These are phyloP conservation scores for Drosophila busckii DNA, from an alignment of 1,140 invertebrate genomes.

Conservation along the genomic window DNA sequence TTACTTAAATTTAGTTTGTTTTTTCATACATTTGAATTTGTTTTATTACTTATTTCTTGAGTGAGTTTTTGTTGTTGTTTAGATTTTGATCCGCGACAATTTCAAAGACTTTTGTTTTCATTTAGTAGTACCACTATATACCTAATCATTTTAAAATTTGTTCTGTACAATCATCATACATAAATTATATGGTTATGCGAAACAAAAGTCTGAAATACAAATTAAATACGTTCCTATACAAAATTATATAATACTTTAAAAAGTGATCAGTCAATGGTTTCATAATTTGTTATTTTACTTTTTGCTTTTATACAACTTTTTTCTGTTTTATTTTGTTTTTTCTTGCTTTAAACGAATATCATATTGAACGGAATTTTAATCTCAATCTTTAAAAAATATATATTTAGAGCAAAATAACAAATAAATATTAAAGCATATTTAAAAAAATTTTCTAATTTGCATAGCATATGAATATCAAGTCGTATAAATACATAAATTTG, in stretches of 20 bases:
- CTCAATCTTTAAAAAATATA: constrained; percentile 34
- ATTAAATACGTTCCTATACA: constrained; percentile 61
- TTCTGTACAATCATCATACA: constrained; percentile 51
- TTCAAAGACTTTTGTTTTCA: constrained; percentile 70
- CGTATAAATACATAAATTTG: constrained; percentile 62
- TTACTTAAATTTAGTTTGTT: constrained; percentile 66
- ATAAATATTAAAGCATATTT: too few species aligned
- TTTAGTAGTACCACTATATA: constrained; percentile 66
- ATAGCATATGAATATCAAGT: constrained; percentile 61
- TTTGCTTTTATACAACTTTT: constrained; percentile 2
- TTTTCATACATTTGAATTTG: constrained; percentile 31
- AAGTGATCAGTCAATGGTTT: constrained; percentile 72
- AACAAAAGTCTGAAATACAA: constrained; percentile 35
- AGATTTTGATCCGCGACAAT: constrained; percentile 66
- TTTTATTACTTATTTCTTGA: constrained; percentile 30
- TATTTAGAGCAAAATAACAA: constrained; percentile 7
- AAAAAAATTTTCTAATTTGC: constrained; percentile 47
- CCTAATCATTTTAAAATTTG: constrained; percentile 64
- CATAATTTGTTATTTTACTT: constrained; percentile 44
- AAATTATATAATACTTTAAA: constrained; percentile 75
- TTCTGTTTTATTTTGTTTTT: constrained; percentile 6
- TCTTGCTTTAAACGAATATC: constrained; percentile 48
- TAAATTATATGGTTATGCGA: constrained; percentile 35
- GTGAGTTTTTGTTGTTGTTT: constrained; percentile 23
- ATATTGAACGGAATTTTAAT: constrained; percentile 57